Conservation (phyloP, 2,888 invertebrate genomes). For the Habrosyne pyritoides region DNA sequence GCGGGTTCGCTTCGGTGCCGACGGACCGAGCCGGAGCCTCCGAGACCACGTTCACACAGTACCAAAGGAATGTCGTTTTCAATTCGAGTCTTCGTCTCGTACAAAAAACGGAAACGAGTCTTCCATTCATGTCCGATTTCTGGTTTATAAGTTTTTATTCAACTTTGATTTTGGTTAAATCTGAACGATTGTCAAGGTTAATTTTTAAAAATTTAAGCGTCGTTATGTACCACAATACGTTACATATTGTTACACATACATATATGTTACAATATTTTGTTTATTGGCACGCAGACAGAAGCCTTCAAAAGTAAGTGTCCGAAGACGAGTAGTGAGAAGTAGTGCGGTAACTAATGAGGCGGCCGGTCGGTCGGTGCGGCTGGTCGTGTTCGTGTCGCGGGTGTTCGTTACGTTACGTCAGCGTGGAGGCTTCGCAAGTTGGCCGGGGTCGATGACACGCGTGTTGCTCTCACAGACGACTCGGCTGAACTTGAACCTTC, state of each 20-base stretch:
- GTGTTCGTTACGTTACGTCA: background rate
- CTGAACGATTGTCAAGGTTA: slow-evolving; percentile 21
- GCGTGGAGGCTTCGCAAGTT: slow-evolving; percentile 10
- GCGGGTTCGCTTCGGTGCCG: slow-evolving; percentile 18
- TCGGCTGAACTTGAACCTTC: slow-evolving; percentile 52
- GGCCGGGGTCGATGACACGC: slow-evolving; percentile 47
- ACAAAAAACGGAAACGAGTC: slow-evolving; percentile 25
- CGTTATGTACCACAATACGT: too few species aligned
- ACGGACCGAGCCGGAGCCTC: slow-evolving; percentile 16
- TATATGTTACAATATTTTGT: too few species aligned
- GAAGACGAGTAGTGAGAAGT: background rate
- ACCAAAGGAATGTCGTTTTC: slow-evolving; percentile 11
- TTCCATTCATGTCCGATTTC: slow-evolving; percentile 35
- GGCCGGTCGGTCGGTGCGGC: background rate
- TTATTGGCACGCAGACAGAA: background rate
- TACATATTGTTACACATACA: too few species aligned
- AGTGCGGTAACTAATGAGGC: background rate
- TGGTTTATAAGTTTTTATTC: slow-evolving; percentile 31
- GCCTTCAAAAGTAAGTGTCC: background rate
- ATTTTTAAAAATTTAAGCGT: background rate
- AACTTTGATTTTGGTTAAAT: slow-evolving; percentile 12
- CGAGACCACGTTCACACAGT: slow-evolving; percentile 11
- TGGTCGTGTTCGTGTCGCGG: slow-evolving; percentile 1
- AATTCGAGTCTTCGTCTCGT: slow-evolving; percentile 13
- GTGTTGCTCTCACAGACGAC: slow-evolving; percentile 30